Evolutionary conservation across 2,888 invertebrate species (phyloP).

Genomic region (Synergus gifuensis): DNA sequence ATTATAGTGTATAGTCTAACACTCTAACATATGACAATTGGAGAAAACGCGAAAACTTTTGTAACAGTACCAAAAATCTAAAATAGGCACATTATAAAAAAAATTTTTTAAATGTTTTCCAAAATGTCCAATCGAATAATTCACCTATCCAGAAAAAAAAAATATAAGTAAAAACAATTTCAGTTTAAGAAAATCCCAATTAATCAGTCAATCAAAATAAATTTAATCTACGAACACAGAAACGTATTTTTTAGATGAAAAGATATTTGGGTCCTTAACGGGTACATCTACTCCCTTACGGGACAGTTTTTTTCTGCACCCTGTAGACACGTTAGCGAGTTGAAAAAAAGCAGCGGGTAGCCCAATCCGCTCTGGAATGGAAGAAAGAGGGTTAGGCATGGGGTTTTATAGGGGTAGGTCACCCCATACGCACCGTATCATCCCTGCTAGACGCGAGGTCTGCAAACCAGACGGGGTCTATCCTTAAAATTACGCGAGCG

Average conservation of each 20-base stretch:
- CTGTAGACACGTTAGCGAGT: neutral
- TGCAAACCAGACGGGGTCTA: conserved; percentile 20
- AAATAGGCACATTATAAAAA: no score
- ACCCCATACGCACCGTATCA: conserved; percentile 53
- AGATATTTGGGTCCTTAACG: neutral
- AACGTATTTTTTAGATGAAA: neutral
- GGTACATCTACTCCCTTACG: neutral
- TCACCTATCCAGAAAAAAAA: neutral
- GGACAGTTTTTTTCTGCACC: neutral
- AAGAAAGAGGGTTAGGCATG: conserved; percentile 55
- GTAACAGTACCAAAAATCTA: no score
- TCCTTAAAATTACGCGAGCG: conserved; percentile 35
- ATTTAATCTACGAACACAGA: neutral
- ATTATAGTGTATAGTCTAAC: no score
- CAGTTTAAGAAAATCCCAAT: neutral
- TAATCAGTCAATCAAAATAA: neutral
- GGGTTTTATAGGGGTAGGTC: conserved; percentile 57
- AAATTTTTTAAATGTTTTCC: no score
- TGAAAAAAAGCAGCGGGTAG: conserved; percentile 55
- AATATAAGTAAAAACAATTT: neutral
- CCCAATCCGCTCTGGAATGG: conserved; percentile 53
- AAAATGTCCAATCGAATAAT: neutral
- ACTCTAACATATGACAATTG: no score
- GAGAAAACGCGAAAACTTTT: no score
- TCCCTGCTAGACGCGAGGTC: conserved; percentile 42